phyloP scores from a whole-genome alignment of 1,140 invertebrate species.

The Mya arenaria region DNA sequence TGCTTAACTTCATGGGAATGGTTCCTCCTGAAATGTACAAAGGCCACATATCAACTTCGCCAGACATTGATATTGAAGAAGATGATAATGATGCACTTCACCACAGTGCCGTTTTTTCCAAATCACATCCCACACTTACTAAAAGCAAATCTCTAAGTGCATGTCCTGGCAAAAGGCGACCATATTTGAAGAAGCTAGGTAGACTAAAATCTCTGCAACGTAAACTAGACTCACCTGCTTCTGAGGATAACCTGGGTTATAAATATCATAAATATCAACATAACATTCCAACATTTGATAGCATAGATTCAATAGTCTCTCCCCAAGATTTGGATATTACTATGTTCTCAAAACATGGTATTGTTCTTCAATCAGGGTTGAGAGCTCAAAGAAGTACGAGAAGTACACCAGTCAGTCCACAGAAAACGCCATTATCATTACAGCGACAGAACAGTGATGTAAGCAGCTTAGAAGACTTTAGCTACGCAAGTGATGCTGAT shows the following conservation, averaged over 20 bases:
- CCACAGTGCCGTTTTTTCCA: background rate
- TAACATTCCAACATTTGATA: background rate
- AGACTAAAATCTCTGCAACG: slow-evolving; percentile 29
- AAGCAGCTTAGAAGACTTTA: slow-evolving; percentile 54
- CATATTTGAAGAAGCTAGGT: slow-evolving; percentile 14
- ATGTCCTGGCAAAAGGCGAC: background rate
- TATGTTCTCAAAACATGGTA: too few species aligned
- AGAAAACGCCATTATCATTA: slow-evolving; percentile 29
- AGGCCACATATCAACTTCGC: slow-evolving; percentile 41
- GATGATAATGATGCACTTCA: background rate
- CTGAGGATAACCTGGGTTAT: slow-evolving; percentile 43
- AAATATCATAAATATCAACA: slow-evolving; percentile 15
- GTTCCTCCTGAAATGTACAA: slow-evolving; percentile 54
- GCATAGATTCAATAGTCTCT: background rate
- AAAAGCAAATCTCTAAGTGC: slow-evolving; percentile 24
- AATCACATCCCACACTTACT: background rate
- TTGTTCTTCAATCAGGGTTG: too few species aligned
- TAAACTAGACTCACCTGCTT: slow-evolving; percentile 26
- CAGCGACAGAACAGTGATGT: slow-evolving; percentile 13
- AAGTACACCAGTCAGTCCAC: slow-evolving; percentile 5
- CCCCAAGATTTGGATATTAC: too few species aligned
- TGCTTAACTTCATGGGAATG: slow-evolving; percentile 64
- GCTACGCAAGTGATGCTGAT: slow-evolving; percentile 68
- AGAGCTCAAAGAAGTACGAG: too few species aligned
- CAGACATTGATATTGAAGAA: background rate